Evolutionary conservation across 2,797 vertebrate species (phyloP).

Genomic region (Hippoglossus hippoglossus): DNA sequence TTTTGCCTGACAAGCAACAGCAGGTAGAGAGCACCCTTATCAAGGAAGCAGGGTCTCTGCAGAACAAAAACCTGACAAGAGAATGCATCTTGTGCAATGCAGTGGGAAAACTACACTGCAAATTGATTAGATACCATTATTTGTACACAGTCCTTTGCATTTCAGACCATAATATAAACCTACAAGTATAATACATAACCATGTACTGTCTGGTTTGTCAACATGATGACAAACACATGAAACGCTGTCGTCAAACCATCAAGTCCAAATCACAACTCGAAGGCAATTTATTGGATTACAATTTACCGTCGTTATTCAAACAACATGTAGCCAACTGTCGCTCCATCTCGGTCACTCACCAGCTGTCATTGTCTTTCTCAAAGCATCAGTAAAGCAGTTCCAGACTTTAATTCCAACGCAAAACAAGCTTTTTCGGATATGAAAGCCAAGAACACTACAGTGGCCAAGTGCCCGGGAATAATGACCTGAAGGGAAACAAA

Average conservation of each 20-base stretch:
- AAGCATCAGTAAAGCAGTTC: background rate
- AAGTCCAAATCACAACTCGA: background rate
- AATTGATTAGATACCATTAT: background rate
- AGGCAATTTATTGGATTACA: background rate
- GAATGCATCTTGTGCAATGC: background rate
- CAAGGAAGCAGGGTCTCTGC: slow-evolving; percentile 26
- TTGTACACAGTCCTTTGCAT: background rate
- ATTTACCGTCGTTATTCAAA: background rate
- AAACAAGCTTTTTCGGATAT: too few species aligned
- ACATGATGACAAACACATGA: background rate
- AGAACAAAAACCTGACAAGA: background rate
- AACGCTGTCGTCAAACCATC: background rate
- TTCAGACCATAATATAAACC: too few species aligned
- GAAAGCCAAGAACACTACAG: too few species aligned
- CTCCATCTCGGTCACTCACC: background rate
- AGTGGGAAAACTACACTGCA: background rate
- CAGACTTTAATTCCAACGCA: background rate
- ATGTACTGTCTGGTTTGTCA: background rate
- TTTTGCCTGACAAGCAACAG: slow-evolving; percentile 51
- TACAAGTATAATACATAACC: background rate
- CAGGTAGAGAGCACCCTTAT: slow-evolving; percentile 38
- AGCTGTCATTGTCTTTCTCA: background rate
- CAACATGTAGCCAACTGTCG: background rate
- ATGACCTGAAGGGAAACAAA: too few species aligned
- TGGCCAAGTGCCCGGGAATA: too few species aligned